Conservation (phyloP, 1,140 invertebrate genomes). For the Habropoda laboriosa region DNA sequence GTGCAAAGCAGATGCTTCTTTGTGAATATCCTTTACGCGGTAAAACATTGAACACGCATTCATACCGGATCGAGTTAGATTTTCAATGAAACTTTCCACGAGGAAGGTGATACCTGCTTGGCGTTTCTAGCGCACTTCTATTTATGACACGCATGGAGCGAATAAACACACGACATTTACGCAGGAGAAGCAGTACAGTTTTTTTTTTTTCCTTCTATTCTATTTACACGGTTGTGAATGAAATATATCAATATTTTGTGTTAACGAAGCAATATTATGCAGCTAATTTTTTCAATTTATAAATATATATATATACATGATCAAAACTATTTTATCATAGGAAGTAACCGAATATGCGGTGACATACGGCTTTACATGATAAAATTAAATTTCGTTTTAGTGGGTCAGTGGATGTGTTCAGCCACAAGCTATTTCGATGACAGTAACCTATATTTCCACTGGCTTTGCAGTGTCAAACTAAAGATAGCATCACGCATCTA, state of each 20-base stretch:
- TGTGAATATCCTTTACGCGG: constrained; percentile 49
- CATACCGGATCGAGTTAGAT: background rate
- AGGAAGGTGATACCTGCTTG: constrained; percentile 21
- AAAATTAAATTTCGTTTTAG: constrained; percentile 55
- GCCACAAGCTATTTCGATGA: constrained; percentile 62
- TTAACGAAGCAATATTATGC: background rate
- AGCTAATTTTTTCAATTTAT: background rate
- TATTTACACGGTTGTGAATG: background rate
- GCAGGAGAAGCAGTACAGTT: background rate
- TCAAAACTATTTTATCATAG: constrained; percentile 8
- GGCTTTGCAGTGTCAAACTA: constrained; percentile 66
- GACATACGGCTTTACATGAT: constrained; percentile 25
- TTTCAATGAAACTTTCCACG: constrained; percentile 58
- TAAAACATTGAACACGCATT: constrained; percentile 18
- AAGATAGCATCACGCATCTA: constrained; percentile 66
- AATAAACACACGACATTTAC: background rate
- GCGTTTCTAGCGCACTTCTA: constrained; percentile 3
- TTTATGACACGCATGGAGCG: constrained; percentile 12
- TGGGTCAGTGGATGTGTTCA: constrained; percentile 58
- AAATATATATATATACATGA: background rate
- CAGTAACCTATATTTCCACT: constrained; percentile 65
- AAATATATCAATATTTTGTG: background rate
- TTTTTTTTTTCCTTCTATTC: too few relatives aligned
- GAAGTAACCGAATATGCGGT: background rate
- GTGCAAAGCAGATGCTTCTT: constrained; percentile 57